These are phyloP conservation scores for Pelochelys cantorii DNA, from an alignment of 2,797 vertebrate genomes.

Conservation along the genomic window DNA sequence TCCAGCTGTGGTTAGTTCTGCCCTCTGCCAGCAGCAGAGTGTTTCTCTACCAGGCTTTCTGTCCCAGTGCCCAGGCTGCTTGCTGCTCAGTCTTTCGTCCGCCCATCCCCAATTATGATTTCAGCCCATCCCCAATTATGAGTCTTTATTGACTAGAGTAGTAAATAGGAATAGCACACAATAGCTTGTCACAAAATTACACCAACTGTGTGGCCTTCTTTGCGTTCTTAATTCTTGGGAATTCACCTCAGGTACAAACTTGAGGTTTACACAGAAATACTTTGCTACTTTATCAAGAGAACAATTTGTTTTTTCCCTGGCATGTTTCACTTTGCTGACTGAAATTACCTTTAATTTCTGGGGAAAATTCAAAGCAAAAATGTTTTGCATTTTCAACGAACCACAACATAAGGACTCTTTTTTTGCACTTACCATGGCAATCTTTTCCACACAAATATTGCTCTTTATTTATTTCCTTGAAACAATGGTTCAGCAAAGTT, in stretches of 20 bases:
- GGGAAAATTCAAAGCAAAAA: background rate
- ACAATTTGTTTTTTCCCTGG: background rate
- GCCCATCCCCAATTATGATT: background rate
- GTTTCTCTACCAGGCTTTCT: background rate
- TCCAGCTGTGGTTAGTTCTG: background rate
- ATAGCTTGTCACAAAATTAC: background rate
- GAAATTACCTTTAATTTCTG: background rate
- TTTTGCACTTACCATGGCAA: background rate
- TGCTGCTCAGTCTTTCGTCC: background rate
- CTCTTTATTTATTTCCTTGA: background rate
- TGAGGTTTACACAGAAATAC: background rate
- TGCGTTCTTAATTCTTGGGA: background rate
- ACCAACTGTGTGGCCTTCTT: accelerated
- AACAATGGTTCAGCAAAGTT: background rate
- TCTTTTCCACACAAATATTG: background rate
- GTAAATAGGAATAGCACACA: accelerated
- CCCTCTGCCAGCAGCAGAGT: background rate
- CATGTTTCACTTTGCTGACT: background rate
- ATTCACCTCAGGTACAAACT: background rate
- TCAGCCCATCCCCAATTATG: background rate
- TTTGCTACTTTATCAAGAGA: background rate
- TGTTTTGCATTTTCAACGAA: background rate
- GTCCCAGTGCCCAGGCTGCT: background rate
- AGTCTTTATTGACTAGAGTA: background rate
- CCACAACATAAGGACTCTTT: background rate